Conservation (phyloP, 1,140 invertebrate genomes). For the Zaprionus gabonicus region DNA sequence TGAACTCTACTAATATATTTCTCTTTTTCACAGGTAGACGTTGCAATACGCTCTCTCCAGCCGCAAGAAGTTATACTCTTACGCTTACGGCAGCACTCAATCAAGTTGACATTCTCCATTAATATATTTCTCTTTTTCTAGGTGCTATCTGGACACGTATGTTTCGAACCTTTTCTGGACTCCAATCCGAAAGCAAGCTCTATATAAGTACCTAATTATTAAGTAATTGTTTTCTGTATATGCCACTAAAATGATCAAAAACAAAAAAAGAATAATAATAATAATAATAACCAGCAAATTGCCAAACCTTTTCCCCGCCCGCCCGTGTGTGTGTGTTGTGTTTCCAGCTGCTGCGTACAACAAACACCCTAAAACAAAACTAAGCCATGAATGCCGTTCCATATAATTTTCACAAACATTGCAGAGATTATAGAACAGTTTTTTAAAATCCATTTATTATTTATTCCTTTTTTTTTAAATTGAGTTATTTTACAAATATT, state of each 20-base stretch:
- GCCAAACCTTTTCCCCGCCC: conserved; percentile 39
- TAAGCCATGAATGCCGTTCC: conserved; percentile 31
- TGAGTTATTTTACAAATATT: neutral
- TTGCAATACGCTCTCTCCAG: neutral
- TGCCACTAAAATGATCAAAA: conserved; percentile 40
- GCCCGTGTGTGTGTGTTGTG: conserved; percentile 32
- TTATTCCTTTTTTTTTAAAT: neutral
- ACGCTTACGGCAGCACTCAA: neutral
- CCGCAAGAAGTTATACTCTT: neutral
- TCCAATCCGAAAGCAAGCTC: conserved; percentile 22
- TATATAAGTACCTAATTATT: conserved; percentile 48
- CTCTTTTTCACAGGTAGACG: conserved; percentile 41
- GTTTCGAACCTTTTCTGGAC: neutral
- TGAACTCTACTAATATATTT: conserved; percentile 68
- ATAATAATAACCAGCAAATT: conserved; percentile 51
- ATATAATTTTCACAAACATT: conserved; percentile 14
- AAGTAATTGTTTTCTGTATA: conserved; percentile 55
- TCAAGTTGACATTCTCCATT: conserved; percentile 21
- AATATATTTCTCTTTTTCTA: conserved; percentile 66
- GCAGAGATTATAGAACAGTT: conserved; percentile 5
- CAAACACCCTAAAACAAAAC: conserved; percentile 26
- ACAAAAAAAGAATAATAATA: conserved; percentile 35
- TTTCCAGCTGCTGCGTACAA: conserved; percentile 40
- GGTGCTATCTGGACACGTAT: conserved; percentile 4
- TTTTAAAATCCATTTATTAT: neutral